Percentiles rank a stretch among this genome's conserved stretches.
Evolutionary conservation across 2,113 vertebrate genomes (phyloP).

Genomic region (Dermatemys mawii): DNA sequence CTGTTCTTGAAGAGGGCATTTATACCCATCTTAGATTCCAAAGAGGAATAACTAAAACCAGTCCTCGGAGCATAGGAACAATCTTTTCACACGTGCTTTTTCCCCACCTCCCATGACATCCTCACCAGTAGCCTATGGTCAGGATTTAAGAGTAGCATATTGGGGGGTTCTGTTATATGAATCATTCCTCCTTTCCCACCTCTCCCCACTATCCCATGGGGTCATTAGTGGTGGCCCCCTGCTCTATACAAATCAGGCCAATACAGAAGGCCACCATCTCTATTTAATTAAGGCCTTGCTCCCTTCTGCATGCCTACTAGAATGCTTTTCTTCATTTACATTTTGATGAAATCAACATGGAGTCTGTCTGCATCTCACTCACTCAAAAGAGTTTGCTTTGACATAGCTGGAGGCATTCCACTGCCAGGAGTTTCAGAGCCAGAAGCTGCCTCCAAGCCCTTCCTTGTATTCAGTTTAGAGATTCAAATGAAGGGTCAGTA

Average conservation of each 20-base stretch:
- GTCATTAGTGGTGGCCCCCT: accelerated
- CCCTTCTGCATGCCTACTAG: not conserved
- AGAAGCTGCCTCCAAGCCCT: not conserved
- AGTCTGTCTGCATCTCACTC: not conserved
- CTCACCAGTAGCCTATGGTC: not conserved
- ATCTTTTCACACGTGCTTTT: not conserved
- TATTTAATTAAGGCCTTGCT: not conserved
- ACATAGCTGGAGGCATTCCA: not conserved
- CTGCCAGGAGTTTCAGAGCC: not conserved
- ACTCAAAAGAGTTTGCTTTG: not conserved
- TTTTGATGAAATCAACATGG: constrained; percentile 1
- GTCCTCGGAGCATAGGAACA: accelerated
- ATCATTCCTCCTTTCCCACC: not conserved
- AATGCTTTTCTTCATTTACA: not conserved
- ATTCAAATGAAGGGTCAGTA: accelerated
- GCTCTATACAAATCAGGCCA: not conserved
- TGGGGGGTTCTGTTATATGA: not conserved
- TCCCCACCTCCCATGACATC: not conserved
- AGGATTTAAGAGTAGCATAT: not conserved
- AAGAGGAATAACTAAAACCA: not conserved
- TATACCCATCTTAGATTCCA: not conserved
- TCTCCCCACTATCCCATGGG: not conserved
- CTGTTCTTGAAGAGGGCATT: not conserved
- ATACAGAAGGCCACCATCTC: not conserved
- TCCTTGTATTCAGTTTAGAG: not conserved